Conservation (phyloP, 2,797 vertebrate genomes). For the Gambelia wislizenii region DNA sequence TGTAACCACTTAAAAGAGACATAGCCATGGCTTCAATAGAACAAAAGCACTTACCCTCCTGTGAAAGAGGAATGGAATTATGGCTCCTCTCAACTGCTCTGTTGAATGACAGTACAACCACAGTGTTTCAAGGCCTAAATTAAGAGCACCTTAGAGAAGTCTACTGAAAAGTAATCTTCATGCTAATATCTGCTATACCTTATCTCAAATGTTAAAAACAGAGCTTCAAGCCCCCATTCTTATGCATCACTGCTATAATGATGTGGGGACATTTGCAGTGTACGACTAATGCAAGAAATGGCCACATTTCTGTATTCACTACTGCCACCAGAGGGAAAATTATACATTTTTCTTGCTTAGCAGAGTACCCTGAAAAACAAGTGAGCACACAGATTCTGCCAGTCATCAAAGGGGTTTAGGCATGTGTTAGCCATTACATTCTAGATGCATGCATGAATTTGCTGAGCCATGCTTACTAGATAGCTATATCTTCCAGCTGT, state of each 20-base stretch:
- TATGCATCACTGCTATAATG: background rate
- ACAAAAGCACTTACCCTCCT: background rate
- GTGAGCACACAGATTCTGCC: background rate
- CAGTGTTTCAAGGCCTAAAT: slow-evolving; percentile 44
- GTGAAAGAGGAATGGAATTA: slow-evolving; percentile 11
- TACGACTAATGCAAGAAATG: background rate
- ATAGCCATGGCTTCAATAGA: background rate
- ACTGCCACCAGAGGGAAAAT: background rate
- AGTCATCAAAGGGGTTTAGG: background rate
- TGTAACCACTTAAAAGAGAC: slow-evolving; percentile 27
- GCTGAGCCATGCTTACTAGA: background rate
- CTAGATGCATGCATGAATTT: accelerated
- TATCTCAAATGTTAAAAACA: background rate
- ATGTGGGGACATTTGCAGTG: background rate
- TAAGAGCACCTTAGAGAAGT: slow-evolving; percentile 15
- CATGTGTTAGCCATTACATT: background rate
- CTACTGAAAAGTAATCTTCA: background rate
- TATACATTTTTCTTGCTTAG: background rate
- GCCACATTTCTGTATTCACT: background rate
- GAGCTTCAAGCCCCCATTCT: background rate
- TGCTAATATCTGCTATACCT: background rate
- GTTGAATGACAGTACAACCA: accelerated
- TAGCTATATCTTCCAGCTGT: accelerated
- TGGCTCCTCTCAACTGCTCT: slow-evolving; percentile 10
- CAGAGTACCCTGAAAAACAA: slow-evolving; percentile 27